phyloP scores from a whole-genome alignment of 2,113 vertebrate genomes.

The Phocoena sinus region DNA sequence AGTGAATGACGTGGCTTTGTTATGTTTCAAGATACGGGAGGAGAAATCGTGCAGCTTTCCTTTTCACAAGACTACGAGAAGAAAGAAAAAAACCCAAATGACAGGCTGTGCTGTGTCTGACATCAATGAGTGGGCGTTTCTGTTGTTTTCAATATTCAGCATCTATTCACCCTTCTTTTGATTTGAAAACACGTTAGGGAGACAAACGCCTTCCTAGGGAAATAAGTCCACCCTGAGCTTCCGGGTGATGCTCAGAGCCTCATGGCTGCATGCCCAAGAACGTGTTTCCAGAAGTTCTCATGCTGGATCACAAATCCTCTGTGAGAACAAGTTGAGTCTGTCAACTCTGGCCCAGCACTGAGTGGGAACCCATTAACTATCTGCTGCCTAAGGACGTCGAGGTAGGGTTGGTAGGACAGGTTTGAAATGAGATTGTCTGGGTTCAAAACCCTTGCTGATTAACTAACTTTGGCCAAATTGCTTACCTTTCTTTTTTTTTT shows the following conservation, averaged over 20 bases:
- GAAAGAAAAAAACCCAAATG: not conserved
- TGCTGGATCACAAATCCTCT: not conserved
- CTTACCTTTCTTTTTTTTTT: not conserved
- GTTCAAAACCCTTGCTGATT: not conserved
- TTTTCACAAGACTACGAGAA: not conserved
- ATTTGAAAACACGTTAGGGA: not conserved
- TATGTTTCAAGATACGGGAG: constrained; percentile 6
- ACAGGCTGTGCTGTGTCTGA: not conserved
- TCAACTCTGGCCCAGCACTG: not conserved
- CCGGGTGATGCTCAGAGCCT: not conserved
- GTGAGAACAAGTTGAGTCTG: not conserved
- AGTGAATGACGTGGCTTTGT: not conserved
- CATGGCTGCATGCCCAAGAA: not conserved
- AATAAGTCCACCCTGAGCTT: not conserved
- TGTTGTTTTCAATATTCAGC: not conserved
- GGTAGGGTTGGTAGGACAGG: not conserved
- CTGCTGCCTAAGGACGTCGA: not conserved
- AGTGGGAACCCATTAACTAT: not conserved
- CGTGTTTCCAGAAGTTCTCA: not conserved
- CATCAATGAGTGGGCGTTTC: not conserved
- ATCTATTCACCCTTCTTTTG: not conserved
- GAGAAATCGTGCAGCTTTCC: not conserved
- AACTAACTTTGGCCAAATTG: not conserved
- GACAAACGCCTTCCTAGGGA: not conserved
- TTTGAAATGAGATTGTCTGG: not conserved